Conservation (phyloP, 2,797 vertebrate species). For the Spheniscus humboldti region DNA sequence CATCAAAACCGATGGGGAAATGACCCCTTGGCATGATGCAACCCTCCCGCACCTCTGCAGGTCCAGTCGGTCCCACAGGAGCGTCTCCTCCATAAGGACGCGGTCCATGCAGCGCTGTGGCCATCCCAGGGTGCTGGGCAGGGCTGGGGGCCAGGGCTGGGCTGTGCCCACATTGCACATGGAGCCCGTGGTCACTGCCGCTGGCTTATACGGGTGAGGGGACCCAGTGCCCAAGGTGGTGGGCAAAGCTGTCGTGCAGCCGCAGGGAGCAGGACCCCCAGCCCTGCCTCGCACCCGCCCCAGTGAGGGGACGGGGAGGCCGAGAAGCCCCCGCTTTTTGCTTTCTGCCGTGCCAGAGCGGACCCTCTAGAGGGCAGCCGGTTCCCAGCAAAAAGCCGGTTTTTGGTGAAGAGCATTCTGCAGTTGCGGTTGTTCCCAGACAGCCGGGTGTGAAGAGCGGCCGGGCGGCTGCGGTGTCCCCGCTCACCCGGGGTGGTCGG, state of each 20-base stretch:
- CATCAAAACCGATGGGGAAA: rapidly evolving
- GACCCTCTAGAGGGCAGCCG: constrained; percentile 61
- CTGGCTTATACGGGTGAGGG: background rate
- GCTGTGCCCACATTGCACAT: rapidly evolving
- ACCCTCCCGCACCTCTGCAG: background rate
- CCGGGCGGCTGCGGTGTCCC: rapidly evolving
- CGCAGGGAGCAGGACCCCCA: background rate
- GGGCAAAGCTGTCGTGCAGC: rapidly evolving
- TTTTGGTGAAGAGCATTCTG: background rate
- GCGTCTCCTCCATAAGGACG: rapidly evolving
- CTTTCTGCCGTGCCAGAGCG: background rate
- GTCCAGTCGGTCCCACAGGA: too few species aligned
- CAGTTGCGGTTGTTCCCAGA: background rate
- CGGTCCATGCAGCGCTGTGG: rapidly evolving
- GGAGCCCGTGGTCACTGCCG: rapidly evolving
- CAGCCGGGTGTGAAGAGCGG: background rate
- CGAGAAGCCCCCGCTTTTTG: background rate
- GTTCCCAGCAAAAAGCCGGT: background rate
- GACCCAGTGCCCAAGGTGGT: background rate
- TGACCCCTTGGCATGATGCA: background rate
- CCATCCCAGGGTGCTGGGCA: background rate
- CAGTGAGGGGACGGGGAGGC: background rate
- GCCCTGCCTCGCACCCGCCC: background rate
- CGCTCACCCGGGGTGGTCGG: rapidly evolving
- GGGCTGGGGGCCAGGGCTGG: background rate